Conservation (phyloP, 1,140 invertebrate genomes). For the Parasteatoda tepidariorum region DNA sequence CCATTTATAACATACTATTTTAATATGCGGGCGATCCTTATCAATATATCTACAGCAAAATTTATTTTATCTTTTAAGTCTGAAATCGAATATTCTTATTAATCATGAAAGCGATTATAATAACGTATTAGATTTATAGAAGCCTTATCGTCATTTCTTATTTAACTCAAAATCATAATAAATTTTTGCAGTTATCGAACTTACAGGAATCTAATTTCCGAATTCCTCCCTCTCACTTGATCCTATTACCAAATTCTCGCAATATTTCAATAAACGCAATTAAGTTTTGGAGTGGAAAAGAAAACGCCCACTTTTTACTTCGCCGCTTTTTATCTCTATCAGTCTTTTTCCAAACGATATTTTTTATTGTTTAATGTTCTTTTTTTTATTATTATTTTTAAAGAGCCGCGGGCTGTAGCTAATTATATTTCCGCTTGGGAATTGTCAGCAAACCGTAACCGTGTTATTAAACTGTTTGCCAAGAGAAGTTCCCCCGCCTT, state of each 20-base stretch:
- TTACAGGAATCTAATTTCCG: background rate
- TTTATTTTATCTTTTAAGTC: too few species aligned
- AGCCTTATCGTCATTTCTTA: too few species aligned
- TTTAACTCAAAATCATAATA: too few species aligned
- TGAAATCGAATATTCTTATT: too few species aligned
- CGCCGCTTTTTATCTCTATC: background rate
- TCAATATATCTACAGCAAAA: too few species aligned
- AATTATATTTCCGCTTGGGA: slow-evolving; percentile 55
- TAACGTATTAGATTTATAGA: too few species aligned
- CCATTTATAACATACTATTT: too few species aligned
- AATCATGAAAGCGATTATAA: too few species aligned
- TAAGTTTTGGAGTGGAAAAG: slow-evolving; percentile 25
- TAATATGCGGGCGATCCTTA: too few species aligned
- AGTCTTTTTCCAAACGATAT: slow-evolving; percentile 21
- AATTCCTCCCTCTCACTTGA: background rate
- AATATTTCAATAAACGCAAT: slow-evolving; percentile 40
- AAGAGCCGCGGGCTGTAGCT: slow-evolving; percentile 36
- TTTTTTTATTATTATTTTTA: background rate
- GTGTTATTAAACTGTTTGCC: slow-evolving; percentile 58
- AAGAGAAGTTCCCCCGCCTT: slow-evolving; percentile 24
- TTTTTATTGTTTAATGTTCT: background rate
- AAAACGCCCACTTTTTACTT: background rate
- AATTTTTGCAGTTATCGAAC: too few species aligned
- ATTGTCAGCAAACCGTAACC: slow-evolving; percentile 57
- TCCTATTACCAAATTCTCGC: background rate